These are phyloP conservation scores for Myathropa florea DNA, from an alignment of 2,888 invertebrate species.

Conservation along the genomic window DNA sequence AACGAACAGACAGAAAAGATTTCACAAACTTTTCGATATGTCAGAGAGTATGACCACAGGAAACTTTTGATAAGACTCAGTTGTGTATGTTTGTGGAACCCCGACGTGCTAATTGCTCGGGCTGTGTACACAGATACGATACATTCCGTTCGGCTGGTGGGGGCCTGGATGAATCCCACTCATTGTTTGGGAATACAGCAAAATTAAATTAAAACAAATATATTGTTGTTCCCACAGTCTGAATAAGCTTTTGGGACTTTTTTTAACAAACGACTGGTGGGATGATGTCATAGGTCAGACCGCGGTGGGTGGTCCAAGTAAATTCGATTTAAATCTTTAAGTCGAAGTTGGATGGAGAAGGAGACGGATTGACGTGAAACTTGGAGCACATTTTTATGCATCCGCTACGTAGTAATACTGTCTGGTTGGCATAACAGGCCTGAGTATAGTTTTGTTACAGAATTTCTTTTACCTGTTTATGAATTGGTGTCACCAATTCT, in stretches of 20 bases:
- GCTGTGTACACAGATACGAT: constrained; percentile 13
- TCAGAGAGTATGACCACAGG: constrained; percentile 40
- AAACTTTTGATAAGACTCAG: constrained; percentile 49
- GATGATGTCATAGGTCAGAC: not conserved
- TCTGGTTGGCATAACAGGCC: not conserved
- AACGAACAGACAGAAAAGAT: not conserved
- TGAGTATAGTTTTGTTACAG: not conserved
- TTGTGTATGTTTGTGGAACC: not conserved
- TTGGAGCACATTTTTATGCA: not conserved
- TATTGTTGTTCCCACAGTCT: not conserved
- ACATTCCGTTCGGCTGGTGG: constrained; percentile 4
- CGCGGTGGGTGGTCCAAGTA: not conserved
- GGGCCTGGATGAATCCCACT: constrained; percentile 20
- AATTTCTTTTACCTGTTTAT: not conserved
- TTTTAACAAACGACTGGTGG: not conserved
- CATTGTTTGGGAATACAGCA: constrained; percentile 28
- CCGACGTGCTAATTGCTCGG: constrained; percentile 50
- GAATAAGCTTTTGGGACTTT: not conserved
- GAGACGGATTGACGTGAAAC: not conserved
- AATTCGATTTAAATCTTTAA: not conserved
- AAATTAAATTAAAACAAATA: constrained; percentile 14
- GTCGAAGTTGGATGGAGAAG: not conserved
- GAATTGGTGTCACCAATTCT: too few relatives aligned
- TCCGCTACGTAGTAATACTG: not conserved
- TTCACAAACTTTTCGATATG: constrained; percentile 50